Conservation (phyloP, 1,140 invertebrate genomes). For the Sitobion miscanthi region DNA sequence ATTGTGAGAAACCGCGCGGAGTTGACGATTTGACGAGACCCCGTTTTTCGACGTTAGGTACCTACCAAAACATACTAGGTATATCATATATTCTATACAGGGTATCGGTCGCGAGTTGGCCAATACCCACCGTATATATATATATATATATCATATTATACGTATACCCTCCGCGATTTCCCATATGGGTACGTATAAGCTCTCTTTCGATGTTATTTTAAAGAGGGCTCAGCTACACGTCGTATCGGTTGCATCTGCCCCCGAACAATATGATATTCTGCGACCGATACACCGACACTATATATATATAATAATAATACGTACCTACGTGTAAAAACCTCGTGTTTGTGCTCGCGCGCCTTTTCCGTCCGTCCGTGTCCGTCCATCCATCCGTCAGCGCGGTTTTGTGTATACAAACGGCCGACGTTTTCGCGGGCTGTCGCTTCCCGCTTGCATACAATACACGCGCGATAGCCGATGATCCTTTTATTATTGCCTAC, state of each 20-base stretch:
- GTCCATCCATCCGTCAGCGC: slow-evolving; percentile 8
- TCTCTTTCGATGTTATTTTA: slow-evolving; percentile 50
- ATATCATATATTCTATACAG: not conserved
- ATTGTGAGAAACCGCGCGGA: not conserved
- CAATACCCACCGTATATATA: not conserved
- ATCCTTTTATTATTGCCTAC: slow-evolving; percentile 40
- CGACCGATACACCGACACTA: not conserved
- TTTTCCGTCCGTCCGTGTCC: not conserved
- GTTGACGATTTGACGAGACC: slow-evolving; percentile 16
- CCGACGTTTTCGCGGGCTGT: slow-evolving; percentile 51
- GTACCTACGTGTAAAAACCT: not conserved
- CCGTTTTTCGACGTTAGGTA: not conserved
- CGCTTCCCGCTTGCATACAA: slow-evolving; percentile 36
- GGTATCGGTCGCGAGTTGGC: not conserved
- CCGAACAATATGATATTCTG: not conserved
- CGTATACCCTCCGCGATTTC: not conserved
- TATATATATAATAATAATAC: slow-evolving; percentile 1
- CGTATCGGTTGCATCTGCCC: slow-evolving; percentile 43
- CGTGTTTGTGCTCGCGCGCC: not conserved
- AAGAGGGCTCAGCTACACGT: slow-evolving; percentile 34
- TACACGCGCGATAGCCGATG: not conserved
- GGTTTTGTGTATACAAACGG: slow-evolving; percentile 28
- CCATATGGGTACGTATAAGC: not conserved
- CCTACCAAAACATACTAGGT: not conserved
- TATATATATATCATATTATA: not conserved